phyloP scores from a whole-genome alignment of 92 coral and sea anemone species.

The Umimayanthus kanabou region DNA sequence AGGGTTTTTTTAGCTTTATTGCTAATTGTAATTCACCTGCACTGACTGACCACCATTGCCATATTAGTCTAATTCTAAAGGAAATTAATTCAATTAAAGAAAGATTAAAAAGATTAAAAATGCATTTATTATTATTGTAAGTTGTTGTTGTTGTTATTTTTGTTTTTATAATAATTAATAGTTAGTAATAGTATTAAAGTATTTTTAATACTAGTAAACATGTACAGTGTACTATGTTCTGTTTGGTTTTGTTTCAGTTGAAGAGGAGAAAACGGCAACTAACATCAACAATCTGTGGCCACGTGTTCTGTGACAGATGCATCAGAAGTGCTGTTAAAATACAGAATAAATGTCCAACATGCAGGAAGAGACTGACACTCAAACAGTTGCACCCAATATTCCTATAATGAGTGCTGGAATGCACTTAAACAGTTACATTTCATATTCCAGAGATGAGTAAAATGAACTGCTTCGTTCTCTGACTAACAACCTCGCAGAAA shows the following conservation, averaged over 20 bases:
- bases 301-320: slow-evolving; percentile 89
- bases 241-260: slow-evolving; percentile 51
- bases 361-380: slow-evolving; percentile 81
- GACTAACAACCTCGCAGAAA: not conserved
- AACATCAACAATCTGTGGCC: slow-evolving; percentile 95
- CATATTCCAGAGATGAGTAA: not conserved
- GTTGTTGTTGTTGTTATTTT: too few relatives aligned
- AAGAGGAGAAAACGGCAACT: slow-evolving; percentile 89
- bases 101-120: too few relatives aligned
- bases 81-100: too few relatives aligned
- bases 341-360: slow-evolving; percentile 94
- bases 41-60: too few relatives aligned
- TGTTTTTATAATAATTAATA: too few relatives aligned
- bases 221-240: not conserved
- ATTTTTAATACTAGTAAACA: not conserved
- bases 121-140: too few relatives aligned
- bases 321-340: slow-evolving; percentile 72
- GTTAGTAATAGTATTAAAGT: too few relatives aligned
- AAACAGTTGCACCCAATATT: slow-evolving; percentile 89
- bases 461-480: not conserved
- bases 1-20: too few relatives aligned
- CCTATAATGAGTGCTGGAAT: slow-evolving; percentile 44
- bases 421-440: too few relatives aligned
- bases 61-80: too few relatives aligned
- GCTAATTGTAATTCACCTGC: too few relatives aligned